phyloP scores from a whole-genome alignment of 2,888 invertebrate species.

The Alitta virens region DNA sequence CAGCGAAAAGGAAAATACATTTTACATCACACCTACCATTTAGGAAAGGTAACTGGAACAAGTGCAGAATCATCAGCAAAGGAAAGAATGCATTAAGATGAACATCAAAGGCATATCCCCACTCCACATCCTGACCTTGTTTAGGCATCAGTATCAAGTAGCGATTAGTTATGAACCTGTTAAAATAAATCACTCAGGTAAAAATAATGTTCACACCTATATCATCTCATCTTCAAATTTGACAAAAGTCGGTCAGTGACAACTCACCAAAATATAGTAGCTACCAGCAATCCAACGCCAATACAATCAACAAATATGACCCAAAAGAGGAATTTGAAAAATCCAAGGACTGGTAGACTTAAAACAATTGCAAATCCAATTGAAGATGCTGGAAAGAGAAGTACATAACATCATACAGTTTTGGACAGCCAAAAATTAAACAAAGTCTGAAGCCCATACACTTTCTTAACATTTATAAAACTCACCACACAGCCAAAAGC shows the following conservation, averaged over 20 bases:
- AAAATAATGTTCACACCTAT: no score
- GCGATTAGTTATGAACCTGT: constrained; percentile 77
- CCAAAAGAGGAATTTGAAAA: constrained; percentile 82
- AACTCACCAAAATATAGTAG: constrained; percentile 84
- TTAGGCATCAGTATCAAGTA: constrained; percentile 58
- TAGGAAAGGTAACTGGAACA: constrained; percentile 80
- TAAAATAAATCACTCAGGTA: no score
- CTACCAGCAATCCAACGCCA: constrained; percentile 79
- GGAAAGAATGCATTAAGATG: constrained; percentile 99
- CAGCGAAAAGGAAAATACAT: background rate
- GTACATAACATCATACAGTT: no score
- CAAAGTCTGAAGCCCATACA: background rate
- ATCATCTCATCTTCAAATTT: no score
- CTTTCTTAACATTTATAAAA: background rate
- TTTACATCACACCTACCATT: constrained; percentile 39
- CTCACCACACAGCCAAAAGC: constrained; percentile 69
- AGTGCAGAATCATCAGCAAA: constrained; percentile 88
- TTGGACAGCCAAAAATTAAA: no score
- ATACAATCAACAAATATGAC: constrained; percentile 94
- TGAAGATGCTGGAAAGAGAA: constrained; percentile 74
- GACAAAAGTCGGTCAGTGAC: no score
- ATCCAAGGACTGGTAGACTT: constrained; percentile 64
- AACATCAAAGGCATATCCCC: constrained; percentile 98
- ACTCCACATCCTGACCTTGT: constrained; percentile 80
- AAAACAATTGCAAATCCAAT: constrained; percentile 81